Conservation (phyloP, 1,140 invertebrate genomes). For the Batillaria attramentaria region DNA sequence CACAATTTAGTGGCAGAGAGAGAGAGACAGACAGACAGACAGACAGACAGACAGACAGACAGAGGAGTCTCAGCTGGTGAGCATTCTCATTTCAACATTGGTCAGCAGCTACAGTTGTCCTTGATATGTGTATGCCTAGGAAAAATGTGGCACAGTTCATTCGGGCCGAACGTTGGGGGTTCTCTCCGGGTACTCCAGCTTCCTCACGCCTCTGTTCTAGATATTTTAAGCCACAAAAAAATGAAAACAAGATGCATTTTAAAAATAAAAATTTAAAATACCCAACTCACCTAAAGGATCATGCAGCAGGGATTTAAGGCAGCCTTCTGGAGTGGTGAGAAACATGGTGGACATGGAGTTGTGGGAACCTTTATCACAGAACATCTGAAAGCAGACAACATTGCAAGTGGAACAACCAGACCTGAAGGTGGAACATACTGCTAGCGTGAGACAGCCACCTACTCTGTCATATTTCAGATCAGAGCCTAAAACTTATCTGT, state of each 20-base stretch:
- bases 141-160: too few species aligned
- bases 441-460: too few species aligned
- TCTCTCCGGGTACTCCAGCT: too few species aligned
- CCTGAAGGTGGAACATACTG: neutral
- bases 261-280: neutral
- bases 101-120: too few species aligned
- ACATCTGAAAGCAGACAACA: conserved; percentile 77
- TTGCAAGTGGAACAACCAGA: conserved; percentile 14
- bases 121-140: too few species aligned
- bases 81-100: too few species aligned
- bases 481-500: neutral
- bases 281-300: conserved; percentile 79
- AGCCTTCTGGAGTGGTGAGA: conserved; percentile 97
- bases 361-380: conserved; percentile 92
- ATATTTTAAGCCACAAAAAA: neutral
- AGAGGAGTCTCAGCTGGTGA: neutral
- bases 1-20: too few species aligned
- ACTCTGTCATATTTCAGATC: too few species aligned
- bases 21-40: too few species aligned
- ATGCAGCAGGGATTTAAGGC: conserved; percentile 93
- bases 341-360: conserved; percentile 92
- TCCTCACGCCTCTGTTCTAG: too few species aligned
- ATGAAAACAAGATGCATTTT: neutral
- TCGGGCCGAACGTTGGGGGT: too few species aligned
- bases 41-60: neutral